Evolutionary conservation across 2,797 vertebrate species (phyloP).

Genomic region (Orientallactaga sibirica): DNA sequence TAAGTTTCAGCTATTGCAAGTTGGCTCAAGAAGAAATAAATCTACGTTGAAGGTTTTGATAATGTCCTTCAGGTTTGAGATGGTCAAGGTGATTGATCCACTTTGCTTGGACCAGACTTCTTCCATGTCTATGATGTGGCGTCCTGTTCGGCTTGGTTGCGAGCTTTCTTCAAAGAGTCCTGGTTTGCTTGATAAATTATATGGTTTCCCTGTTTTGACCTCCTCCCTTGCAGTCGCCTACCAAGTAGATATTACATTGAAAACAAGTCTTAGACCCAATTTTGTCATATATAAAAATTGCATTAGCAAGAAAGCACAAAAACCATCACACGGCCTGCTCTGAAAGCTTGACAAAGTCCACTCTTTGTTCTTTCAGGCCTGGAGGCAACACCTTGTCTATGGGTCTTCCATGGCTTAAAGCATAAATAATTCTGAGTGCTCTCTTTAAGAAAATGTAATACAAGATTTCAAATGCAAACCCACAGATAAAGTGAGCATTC

Average conservation of each 20-base stretch:
- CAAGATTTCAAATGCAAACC: not conserved
- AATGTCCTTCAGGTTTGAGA: not conserved
- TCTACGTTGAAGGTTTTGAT: not conserved
- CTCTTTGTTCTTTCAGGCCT: not conserved
- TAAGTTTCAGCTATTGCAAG: not conserved
- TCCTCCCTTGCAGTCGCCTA: not conserved
- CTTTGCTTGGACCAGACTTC: not conserved
- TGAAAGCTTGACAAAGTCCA: not conserved
- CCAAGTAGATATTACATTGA: not conserved
- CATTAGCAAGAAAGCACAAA: constrained; percentile 4
- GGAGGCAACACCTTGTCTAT: not conserved
- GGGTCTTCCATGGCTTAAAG: not conserved
- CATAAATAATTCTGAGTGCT: not conserved
- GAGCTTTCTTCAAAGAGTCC: not conserved
- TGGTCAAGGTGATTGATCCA: not conserved
- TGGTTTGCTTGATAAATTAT: constrained; percentile 11
- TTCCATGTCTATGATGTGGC: not conserved
- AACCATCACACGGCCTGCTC: not conserved
- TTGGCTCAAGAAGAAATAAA: not conserved
- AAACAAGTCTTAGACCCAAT: constrained; percentile 29
- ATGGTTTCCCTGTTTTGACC: not conserved
- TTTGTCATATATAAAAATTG: constrained; percentile 33
- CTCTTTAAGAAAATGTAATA: constrained; percentile 12
- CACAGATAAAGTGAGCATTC: not conserved
- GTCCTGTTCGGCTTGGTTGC: not conserved